Base-by-base conservation (phyloP, 2,888 invertebrate genomes). In the Harmothoe impar region DNA sequence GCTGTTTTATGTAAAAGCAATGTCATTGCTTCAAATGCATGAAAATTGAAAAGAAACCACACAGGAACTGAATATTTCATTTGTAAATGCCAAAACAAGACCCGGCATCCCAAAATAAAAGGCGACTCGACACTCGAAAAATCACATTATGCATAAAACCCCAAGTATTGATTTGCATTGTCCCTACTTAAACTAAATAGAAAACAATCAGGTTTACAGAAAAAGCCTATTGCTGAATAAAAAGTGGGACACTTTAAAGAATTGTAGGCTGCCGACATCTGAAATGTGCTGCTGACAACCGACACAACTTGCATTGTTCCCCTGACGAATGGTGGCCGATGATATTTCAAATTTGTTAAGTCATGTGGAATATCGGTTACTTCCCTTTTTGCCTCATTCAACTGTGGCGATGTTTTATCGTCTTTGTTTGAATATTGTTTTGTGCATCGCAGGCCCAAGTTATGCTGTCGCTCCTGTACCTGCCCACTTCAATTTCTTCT, bases 161-260 rank as follows among this genome's bases (percentile, higher is more conserved):
- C 23, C 33, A 43, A 81, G 43, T 81, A 81, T 81, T 81, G 81
- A 81, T 81, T 81, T 81, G 17, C 81, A 81, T 81, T 81, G 35
- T 81, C 43, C 31, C 35, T 81, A 35, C 81, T 81, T 81, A 81
- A 81, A 43, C 35, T 43, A 35, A 81, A 81, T 33, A 81, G 81
- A 81, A 81, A 35, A 81, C 81, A 81, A 81, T 43, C 43, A 20
- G 35, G 35, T 81, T 43, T 35, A 43, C 31, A 33, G 25, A 31
- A 29, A 77, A 77, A 77, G 25, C 29, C 43, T 10, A 43, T 43
- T 43, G 43, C 5, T 43, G 43, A 43, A 17, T 31, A 29, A 77
- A 62, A n/a, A 62, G 3, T 62, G 62, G 54, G 62, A 62, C 23
- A 10, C 43, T 43, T 62, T n/a, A 62, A 62, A 62, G n/a, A 62